These are phyloP conservation scores for Aspidiotus rigidus DNA, from an alignment of 2,888 invertebrate species.

Conservation along the genomic window DNA sequence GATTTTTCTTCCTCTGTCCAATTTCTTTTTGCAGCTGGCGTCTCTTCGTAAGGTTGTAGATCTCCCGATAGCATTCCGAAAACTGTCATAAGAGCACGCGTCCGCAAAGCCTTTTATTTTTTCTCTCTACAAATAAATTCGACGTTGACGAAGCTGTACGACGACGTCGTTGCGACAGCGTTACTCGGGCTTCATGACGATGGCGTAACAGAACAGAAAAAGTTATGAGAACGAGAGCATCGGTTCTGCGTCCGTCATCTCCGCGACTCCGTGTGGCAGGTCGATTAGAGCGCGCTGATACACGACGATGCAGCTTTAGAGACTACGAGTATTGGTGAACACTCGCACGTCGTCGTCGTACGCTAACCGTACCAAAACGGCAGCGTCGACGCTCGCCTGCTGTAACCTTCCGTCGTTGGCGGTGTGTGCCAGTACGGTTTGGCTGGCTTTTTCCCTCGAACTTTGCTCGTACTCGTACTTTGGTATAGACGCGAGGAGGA, in stretches of 20 bases:
- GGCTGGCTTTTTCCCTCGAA: slow-evolving; percentile 28
- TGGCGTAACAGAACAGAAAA: too few relatives aligned
- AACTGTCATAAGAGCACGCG: too few relatives aligned
- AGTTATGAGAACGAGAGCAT: too few relatives aligned
- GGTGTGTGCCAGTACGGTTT: slow-evolving; percentile 29
- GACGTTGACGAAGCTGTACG: too few relatives aligned
- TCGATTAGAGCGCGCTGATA: not conserved
- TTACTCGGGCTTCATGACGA: too few relatives aligned
- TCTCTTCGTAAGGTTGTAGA: too few relatives aligned
- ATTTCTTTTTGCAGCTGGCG: too few relatives aligned
- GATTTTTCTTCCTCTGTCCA: too few relatives aligned
- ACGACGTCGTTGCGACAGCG: too few relatives aligned
- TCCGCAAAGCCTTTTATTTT: too few relatives aligned
- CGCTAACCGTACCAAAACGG: not conserved
- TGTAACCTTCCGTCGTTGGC: slow-evolving; percentile 15
- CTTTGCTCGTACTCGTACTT: slow-evolving; percentile 23
- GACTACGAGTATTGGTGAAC: not conserved
- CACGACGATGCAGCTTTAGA: not conserved
- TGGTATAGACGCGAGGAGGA: slow-evolving; percentile 6
- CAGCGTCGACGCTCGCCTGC: slow-evolving; percentile 10
- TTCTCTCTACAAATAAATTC: too few relatives aligned
- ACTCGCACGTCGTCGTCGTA: not conserved
- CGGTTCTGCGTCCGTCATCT: not conserved
- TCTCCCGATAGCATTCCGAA: too few relatives aligned
- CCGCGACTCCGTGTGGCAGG: not conserved